phyloP scores from a whole-genome alignment of 1,140 invertebrate species.

The Brachionus koreanus region DNA sequence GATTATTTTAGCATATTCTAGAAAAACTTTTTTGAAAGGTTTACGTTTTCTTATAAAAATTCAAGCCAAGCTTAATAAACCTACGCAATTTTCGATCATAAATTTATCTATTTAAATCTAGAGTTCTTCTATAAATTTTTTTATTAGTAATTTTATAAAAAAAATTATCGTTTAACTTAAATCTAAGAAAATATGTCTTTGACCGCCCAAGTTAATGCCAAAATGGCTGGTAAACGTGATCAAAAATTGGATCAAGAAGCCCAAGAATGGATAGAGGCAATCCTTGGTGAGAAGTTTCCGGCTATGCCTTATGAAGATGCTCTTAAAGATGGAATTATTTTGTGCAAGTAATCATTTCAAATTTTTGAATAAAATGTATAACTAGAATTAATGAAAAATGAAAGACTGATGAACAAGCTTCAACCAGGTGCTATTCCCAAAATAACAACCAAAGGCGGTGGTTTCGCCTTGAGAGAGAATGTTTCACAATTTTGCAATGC shows the following conservation, averaged over 20 bases:
- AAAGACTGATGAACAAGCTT: conserved; percentile 76
- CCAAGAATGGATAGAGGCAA: conserved; percentile 82
- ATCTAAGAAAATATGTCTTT: conserved; percentile 12
- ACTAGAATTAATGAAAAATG: background rate
- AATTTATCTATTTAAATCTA: conserved; percentile 12
- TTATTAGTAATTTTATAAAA: conserved; percentile 12
- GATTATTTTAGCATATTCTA: conserved; percentile 12
- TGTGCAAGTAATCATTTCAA: conserved; percentile 67
- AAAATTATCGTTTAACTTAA: background rate
- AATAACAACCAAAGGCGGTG: conserved; percentile 79
- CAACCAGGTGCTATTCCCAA: conserved; percentile 74
- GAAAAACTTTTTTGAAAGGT: conserved; percentile 4
- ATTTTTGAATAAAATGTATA: background rate
- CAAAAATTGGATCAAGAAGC: conserved; percentile 71
- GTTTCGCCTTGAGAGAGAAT: conserved; percentile 94
- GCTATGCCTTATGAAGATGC: conserved; percentile 70
- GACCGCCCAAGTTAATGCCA: conserved; percentile 40
- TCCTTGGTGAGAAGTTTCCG: conserved; percentile 74
- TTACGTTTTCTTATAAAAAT: background rate
- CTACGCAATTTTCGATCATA: conserved; percentile 14
- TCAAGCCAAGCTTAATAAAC: conserved; percentile 37
- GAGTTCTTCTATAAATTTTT: background rate
- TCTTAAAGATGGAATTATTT: conserved; percentile 79
- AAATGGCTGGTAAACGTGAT: conserved; percentile 63
- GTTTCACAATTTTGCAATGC: conserved; percentile 77